phyloP scores from a whole-genome alignment of 2,888 invertebrate species.

The Corythucha ciliata region DNA sequence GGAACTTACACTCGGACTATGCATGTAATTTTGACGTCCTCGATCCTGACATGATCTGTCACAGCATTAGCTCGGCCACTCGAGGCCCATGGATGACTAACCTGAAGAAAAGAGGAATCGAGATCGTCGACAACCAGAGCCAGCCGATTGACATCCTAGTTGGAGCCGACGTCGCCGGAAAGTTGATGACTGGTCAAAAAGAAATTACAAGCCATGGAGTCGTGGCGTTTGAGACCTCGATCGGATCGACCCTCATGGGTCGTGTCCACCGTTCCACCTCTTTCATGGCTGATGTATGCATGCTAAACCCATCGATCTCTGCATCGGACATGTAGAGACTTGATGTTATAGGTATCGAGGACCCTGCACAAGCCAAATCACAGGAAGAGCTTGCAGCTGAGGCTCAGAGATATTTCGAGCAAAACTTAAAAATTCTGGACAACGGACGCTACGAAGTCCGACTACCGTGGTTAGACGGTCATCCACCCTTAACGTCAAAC shows the following conservation, averaged over 20 bases:
- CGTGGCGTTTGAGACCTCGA: constrained; percentile 11
- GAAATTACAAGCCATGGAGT: neutral
- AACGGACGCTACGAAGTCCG: constrained; percentile 38
- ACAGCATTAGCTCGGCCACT: neutral
- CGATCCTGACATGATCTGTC: constrained; percentile 6
- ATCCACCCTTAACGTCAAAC: constrained; percentile 36
- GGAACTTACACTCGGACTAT: neutral
- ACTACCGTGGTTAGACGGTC: constrained; percentile 38
- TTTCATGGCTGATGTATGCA: constrained; percentile 1
- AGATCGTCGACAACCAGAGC: neutral
- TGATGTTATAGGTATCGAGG: constrained; percentile 27
- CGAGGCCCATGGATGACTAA: neutral
- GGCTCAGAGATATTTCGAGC: constrained; percentile 20
- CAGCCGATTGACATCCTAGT: constrained; percentile 16
- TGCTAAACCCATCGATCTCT: neutral
- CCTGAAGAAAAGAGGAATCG: neutral
- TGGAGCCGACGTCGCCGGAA: constrained; percentile 18
- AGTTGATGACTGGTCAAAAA: constrained; percentile 17
- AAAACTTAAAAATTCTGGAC: constrained; percentile 34
- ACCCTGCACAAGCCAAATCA: constrained; percentile 18
- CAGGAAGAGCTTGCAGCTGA: constrained; percentile 9
- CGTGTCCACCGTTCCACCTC: neutral
- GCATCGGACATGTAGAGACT: constrained; percentile 24
- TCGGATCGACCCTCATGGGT: constrained; percentile 20
- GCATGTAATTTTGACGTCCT: constrained; percentile 18